phyloP scores from a whole-genome alignment of 2,888 invertebrate genomes.

The Eupithecia insigniata region DNA sequence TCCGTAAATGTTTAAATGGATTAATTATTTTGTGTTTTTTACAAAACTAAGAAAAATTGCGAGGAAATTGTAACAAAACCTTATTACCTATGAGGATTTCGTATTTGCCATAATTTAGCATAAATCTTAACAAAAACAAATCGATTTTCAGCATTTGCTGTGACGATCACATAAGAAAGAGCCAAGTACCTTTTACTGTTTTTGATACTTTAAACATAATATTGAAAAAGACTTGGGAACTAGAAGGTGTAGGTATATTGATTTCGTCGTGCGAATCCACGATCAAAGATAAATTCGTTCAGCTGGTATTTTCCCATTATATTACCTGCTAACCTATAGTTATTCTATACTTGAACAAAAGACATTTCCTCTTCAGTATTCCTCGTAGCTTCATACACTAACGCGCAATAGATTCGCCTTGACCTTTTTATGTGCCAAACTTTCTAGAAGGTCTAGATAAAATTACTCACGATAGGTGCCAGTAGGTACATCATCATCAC shows the following conservation, averaged over 20 bases:
- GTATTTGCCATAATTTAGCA: too few species aligned
- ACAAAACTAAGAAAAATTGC: too few species aligned
- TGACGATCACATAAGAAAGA: too few species aligned
- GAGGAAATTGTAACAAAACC: too few species aligned
- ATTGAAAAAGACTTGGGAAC: neutral
- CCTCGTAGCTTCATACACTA: neutral
- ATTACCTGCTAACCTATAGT: neutral
- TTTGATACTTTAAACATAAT: too few species aligned
- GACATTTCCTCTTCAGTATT: neutral
- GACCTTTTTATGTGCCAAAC: neutral
- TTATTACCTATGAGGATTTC: too few species aligned
- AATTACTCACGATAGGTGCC: neutral
- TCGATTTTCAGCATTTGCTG: too few species aligned
- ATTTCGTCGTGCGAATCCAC: neutral
- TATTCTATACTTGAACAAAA: neutral
- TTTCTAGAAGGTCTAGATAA: neutral
- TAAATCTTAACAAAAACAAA: too few species aligned
- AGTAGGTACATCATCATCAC: too few species aligned
- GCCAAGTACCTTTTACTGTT: too few species aligned
- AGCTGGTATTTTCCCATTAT: neutral
- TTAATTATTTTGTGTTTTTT: too few species aligned
- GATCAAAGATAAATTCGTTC: neutral
- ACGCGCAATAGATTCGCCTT: neutral
- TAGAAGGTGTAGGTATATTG: neutral
- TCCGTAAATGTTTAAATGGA: too few species aligned